Evolutionary conservation across 23 tunicate genomes (phyloP).

Genomic region (Halocynthia roretzi): DNA sequence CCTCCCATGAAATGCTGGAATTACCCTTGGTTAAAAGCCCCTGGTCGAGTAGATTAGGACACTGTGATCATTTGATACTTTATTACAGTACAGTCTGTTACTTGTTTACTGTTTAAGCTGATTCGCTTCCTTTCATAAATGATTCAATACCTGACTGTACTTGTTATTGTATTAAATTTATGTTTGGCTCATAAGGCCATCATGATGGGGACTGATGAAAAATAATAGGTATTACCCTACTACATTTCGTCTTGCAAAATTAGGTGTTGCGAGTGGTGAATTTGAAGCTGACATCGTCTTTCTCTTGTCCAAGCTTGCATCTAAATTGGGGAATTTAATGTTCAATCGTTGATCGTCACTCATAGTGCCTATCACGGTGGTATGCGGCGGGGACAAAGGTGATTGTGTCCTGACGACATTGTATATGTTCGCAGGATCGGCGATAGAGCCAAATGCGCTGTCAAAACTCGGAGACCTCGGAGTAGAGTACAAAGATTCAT

Average conservation of each 20-base stretch:
- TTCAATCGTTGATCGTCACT: too few relatives aligned
- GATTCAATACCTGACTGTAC: too few relatives aligned
- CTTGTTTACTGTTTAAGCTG: too few relatives aligned
- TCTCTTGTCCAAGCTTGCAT: neutral
- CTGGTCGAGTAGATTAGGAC: too few relatives aligned
- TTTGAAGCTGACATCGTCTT: neutral
- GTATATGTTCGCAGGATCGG: conserved; percentile 1
- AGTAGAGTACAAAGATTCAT: neutral
- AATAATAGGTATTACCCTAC: neutral
- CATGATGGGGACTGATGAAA: neutral
- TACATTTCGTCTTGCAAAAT: neutral
- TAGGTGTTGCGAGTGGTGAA: conserved; percentile 2
- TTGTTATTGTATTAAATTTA: too few relatives aligned
- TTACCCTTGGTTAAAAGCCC: too few relatives aligned
- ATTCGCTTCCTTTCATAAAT: too few relatives aligned
- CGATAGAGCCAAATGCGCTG: neutral
- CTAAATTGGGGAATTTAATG: too few relatives aligned
- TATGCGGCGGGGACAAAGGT: neutral
- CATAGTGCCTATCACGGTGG: neutral
- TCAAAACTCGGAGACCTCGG: neutral
- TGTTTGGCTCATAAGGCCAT: too few relatives aligned
- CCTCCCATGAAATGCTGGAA: too few relatives aligned
- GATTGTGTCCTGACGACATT: neutral
- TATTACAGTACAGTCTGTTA: too few relatives aligned
- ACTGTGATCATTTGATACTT: too few relatives aligned